phyloP scores from a whole-genome alignment of 1,140 invertebrate genomes.

The Trachymyrmex cornetzi region DNA sequence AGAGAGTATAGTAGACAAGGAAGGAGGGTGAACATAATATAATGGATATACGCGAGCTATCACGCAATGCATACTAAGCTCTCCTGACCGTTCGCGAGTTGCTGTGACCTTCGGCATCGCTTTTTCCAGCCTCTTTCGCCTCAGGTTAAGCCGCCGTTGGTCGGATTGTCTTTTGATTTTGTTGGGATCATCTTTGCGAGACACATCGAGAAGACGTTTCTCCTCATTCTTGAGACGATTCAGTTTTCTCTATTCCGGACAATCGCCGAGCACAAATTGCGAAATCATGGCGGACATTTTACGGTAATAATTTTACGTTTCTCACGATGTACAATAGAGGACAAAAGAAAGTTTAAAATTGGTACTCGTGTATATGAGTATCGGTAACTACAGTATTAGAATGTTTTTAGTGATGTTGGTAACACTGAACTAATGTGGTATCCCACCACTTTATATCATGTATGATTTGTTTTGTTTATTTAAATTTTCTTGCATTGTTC shows the following conservation, averaged over 20 bases:
- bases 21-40: constrained; percentile 66
- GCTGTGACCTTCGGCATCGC: constrained; percentile 10
- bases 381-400: too few species aligned
- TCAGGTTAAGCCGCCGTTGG: constrained; percentile 32
- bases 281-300: constrained; percentile 2
- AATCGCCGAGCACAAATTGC: constrained; percentile 1
- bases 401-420: too few species aligned
- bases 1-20: constrained; percentile 12
- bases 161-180: constrained; percentile 50
- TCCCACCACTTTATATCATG: too few species aligned
- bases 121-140: constrained; percentile 54
- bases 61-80: constrained; percentile 77
- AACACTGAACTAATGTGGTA: too few species aligned
- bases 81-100: constrained; percentile 68
- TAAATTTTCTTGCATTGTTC: too few species aligned
- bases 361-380: too few species aligned
- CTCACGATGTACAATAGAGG: neutral
- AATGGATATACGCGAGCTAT: constrained; percentile 75
- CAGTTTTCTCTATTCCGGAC: neutral
- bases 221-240: constrained; percentile 12
- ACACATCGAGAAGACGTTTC: neutral
- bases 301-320: neutral
- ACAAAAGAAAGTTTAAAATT: too few species aligned
- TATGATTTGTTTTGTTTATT: too few species aligned
- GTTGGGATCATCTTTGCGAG: constrained; percentile 41